Evolutionary conservation across 2,797 vertebrate genomes (phyloP), one percentile per base, ranked within the genome.

Genomic region (Neomorphus geoffroyi): DNA sequence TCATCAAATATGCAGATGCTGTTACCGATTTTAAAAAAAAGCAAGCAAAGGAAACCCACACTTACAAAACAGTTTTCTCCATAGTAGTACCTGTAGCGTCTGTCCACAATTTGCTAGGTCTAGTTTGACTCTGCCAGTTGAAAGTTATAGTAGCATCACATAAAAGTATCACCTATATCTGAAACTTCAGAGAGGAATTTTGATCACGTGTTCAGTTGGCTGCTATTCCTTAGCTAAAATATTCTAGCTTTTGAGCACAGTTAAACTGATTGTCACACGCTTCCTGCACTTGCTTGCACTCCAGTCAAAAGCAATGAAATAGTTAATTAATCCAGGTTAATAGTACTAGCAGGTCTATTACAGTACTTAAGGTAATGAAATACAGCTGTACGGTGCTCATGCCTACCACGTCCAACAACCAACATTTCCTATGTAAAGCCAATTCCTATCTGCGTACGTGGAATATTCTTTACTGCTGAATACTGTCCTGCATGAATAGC

Each of bases 251-350:
- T n/a, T 22, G 46, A 79, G 71, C 45, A 13, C 33, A 30, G 58
- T 30, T 64, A n/a, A 37, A 50, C 4, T 41, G 69, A 32, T 27
- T 45, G 33, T 50, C 72, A 78, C 46, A 12, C 7, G 0, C 27
- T 67, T 90, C 61, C 82, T 69, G 35, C 11, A 24, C 91, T 81
- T 77, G 51, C 26, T 28, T 53, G 27, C 15, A 6, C 27, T 53
- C 27, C 51, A 28, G 51, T 28, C 27, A 53, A 53, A 28, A 53
- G 51, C 51, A 86, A 75, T 9, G 18, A 84, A 84, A 60, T 2
- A 83, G 58, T 70, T 82, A 78, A 77, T 80, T 62, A 89, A 72
- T 51, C 67, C 35, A 13, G 27, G 57, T 82, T 80, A 73, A 72
- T 30, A 62, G 56, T 6, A 41, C 46, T 56, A 74, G 48, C 23